phyloP scores from a whole-genome alignment of 2,888 invertebrate genomes.

The Chirona hameri region DNA sequence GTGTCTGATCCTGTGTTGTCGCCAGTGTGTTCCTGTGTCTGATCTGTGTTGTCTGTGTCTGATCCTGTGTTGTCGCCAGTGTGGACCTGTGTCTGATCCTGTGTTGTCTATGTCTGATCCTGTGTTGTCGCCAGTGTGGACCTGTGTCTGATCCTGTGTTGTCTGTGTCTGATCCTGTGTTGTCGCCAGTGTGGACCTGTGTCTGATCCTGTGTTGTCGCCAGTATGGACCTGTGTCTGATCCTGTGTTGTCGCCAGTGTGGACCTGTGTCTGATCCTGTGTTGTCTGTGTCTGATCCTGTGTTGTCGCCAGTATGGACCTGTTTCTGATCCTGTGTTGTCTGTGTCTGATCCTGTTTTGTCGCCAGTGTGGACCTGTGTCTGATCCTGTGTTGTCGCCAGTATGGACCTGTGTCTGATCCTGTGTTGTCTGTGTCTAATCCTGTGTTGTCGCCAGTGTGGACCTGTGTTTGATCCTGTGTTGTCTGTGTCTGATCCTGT shows the following conservation, averaged over 20 bases:
- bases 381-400: too few species aligned
- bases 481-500: conserved; percentile 29
- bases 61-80: too few species aligned
- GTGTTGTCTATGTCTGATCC: neutral
- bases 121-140: conserved; percentile 55
- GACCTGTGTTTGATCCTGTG: too few species aligned
- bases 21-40: conserved; percentile 61
- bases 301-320: neutral
- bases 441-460: neutral
- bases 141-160: conserved; percentile 50
- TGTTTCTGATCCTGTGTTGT: conserved; percentile 26
- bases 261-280: too few species aligned
- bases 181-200: neutral
- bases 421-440: too few species aligned
- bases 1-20: conserved; percentile 29
- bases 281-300: too few species aligned
- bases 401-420: too few species aligned
- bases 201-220: conserved; percentile 30
- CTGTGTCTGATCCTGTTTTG: too few species aligned
- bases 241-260: too few species aligned
- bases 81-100: too few species aligned
- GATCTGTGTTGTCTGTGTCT: too few species aligned
- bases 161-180: too few species aligned
- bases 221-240: conserved; percentile 70
- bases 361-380: conserved; percentile 64